These are phyloP conservation scores for Lasius fuliginosus DNA, from an alignment of 2,888 invertebrate species.

Conservation along the genomic window DNA sequence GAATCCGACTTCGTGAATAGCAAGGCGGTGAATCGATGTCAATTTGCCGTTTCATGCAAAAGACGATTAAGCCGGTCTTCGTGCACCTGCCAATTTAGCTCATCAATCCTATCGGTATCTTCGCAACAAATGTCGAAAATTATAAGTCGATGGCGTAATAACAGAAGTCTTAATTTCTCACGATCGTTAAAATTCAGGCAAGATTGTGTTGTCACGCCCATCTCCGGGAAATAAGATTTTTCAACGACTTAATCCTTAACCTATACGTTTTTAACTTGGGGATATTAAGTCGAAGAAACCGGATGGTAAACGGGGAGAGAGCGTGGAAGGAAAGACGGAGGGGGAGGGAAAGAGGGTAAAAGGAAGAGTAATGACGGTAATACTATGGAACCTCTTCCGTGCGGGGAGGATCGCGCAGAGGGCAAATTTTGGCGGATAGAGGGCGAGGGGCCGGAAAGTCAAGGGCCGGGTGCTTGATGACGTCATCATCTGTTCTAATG, in stretches of 20 bases:
- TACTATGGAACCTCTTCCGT: constrained; percentile 71
- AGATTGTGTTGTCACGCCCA: constrained; percentile 32
- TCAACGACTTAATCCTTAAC: constrained; percentile 63
- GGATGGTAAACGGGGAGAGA: not conserved
- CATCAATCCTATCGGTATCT: constrained; percentile 23
- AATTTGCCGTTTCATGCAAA: not conserved
- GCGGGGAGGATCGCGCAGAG: constrained; percentile 61
- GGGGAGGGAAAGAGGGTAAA: constrained; percentile 29
- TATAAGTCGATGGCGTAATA: constrained; percentile 36
- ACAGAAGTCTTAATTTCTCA: constrained; percentile 33
- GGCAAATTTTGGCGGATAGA: constrained; percentile 70
- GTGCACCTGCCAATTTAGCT: constrained; percentile 27
- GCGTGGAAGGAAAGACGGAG: constrained; percentile 30
- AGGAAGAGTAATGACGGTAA: constrained; percentile 76
- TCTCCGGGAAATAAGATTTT: constrained; percentile 17
- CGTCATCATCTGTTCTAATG: constrained; percentile 82
- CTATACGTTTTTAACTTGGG: constrained; percentile 70
- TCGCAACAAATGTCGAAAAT: constrained; percentile 19
- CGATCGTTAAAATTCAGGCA: constrained; percentile 37
- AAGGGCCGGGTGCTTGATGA: constrained; percentile 76
- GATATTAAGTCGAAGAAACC: constrained; percentile 60
- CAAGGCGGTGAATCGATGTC: not conserved
- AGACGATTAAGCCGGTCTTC: constrained; percentile 12
- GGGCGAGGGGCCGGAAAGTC: constrained; percentile 57
- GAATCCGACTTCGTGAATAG: not conserved